phyloP scores from a whole-genome alignment of 2,888 invertebrate species.

The Volucella inflata region DNA sequence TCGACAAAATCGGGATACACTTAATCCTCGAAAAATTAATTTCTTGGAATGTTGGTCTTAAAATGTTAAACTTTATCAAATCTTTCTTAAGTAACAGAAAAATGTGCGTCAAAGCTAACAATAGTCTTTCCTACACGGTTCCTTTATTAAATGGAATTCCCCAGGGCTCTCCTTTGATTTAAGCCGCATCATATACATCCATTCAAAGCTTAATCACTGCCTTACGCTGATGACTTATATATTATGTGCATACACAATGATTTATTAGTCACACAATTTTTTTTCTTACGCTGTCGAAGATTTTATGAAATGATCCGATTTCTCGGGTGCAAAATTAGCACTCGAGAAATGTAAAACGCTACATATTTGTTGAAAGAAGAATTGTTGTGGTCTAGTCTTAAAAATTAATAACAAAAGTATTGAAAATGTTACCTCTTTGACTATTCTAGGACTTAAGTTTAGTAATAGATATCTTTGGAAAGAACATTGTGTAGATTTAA shows the following conservation, averaged over 20 bases:
- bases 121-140: background rate
- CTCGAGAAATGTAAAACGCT: constrained; percentile 39
- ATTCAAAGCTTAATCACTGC: too few relatives aligned
- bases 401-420: too few relatives aligned
- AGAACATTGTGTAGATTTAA: too few relatives aligned
- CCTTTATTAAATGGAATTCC: too few relatives aligned
- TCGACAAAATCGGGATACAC: constrained; percentile 23
- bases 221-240: constrained; percentile 32
- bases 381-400: too few relatives aligned
- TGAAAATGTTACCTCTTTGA: too few relatives aligned
- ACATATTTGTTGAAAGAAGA: too few relatives aligned
- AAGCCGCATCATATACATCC: too few relatives aligned
- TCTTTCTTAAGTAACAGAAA: constrained; percentile 16
- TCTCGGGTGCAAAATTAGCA: constrained; percentile 22
- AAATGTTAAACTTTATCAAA: constrained; percentile 18
- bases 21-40: constrained; percentile 20
- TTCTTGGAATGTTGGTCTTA: constrained; percentile 20
- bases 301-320: constrained; percentile 3
- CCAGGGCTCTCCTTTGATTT: too few relatives aligned
- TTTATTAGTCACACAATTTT: too few relatives aligned
- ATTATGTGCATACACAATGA: constrained; percentile 9
- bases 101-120: constrained; percentile 10
- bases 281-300: background rate
- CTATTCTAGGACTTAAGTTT: too few relatives aligned
- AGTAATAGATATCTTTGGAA: too few relatives aligned